A percentile compares a stretch with the other conserved stretches of the same genome.
Evolutionary conservation across 2,888 invertebrate genomes (phyloP).

Genomic region (Torymus tubicola): DNA sequence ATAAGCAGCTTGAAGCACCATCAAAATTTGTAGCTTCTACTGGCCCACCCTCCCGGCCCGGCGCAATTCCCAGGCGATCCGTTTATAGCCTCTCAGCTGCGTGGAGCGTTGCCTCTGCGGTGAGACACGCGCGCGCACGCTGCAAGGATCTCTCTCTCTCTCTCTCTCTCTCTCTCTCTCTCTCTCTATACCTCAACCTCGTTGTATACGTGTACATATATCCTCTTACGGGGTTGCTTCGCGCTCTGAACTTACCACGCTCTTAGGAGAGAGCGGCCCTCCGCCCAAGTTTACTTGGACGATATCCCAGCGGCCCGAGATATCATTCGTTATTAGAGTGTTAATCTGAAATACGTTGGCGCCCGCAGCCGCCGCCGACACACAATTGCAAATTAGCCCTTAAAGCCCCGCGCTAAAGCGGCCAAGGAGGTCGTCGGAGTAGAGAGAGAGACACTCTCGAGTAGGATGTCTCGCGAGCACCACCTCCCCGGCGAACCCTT

Average conservation of each 20-base stretch:
- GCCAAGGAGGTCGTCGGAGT: no score
- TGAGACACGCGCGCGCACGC: constrained; percentile 40
- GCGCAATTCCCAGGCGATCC: constrained; percentile 64
- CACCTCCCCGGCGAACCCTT: not conserved
- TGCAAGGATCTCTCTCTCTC: not conserved
- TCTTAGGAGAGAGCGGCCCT: constrained; percentile 28
- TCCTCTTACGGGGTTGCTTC: constrained; percentile 19
- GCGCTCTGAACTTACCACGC: no score
- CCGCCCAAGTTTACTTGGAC: constrained; percentile 67
- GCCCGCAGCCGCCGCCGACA: constrained; percentile 50
- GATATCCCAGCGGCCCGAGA: constrained; percentile 66
- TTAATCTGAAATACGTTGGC: constrained; percentile 70
- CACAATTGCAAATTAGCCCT: constrained; percentile 67
- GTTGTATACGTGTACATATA: constrained; percentile 12
- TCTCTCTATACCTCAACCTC: not conserved
- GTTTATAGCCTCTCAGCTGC: constrained; percentile 58
- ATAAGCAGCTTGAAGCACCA: constrained; percentile 68
- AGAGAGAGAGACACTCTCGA: no score
- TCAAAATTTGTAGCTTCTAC: constrained; percentile 68
- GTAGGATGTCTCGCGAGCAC: no score
- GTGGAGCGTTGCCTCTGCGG: constrained; percentile 27
- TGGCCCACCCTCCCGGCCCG: constrained; percentile 16
- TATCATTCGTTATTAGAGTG: constrained; percentile 71
- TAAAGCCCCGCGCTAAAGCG: constrained; percentile 52
- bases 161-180: not conserved